Conservation (phyloP, 2,113 vertebrate genomes). For the Oncorhynchus nerka region DNA sequence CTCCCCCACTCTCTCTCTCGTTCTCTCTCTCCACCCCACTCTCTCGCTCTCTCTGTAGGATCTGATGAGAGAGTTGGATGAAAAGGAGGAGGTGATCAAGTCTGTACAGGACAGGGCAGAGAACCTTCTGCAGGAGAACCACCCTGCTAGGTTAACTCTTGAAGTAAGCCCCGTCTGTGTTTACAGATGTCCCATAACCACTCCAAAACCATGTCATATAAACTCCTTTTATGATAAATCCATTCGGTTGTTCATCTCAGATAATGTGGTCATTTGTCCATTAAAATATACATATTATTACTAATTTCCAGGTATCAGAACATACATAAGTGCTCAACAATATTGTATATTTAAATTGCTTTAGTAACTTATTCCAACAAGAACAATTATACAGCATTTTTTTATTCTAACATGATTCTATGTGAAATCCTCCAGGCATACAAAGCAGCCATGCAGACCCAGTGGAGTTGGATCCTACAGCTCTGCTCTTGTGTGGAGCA, state of each 20-base stretch:
- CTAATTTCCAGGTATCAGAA: no score
- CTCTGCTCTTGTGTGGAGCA: slow-evolving; percentile 95
- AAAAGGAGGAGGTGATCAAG: slow-evolving; percentile 91
- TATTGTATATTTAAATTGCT: no score
- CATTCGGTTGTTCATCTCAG: not conserved
- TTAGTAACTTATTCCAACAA: no score
- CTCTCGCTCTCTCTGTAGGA: slow-evolving; percentile 74
- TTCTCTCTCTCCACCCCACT: no score
- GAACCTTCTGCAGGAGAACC: slow-evolving; percentile 87
- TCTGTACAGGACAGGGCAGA: slow-evolving; percentile 95
- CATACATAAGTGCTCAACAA: no score
- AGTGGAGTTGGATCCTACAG: slow-evolving; percentile 97
- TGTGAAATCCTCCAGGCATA: slow-evolving; percentile 73
- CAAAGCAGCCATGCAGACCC: slow-evolving; percentile 94
- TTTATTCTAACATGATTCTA: not conserved
- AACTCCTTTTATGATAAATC: not conserved
- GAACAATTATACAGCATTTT: no score
- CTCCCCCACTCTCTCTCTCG: no score
- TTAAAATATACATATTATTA: no score
- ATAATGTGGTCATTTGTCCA: not conserved
- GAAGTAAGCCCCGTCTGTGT: slow-evolving; percentile 76
- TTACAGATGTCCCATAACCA: not conserved
- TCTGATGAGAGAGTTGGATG: slow-evolving; percentile 94
- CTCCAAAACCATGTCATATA: no score
- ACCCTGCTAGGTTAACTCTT: slow-evolving; percentile 92